phyloP scores from a whole-genome alignment of 2,888 invertebrate genomes.

The Yponomeuta malinellus region DNA sequence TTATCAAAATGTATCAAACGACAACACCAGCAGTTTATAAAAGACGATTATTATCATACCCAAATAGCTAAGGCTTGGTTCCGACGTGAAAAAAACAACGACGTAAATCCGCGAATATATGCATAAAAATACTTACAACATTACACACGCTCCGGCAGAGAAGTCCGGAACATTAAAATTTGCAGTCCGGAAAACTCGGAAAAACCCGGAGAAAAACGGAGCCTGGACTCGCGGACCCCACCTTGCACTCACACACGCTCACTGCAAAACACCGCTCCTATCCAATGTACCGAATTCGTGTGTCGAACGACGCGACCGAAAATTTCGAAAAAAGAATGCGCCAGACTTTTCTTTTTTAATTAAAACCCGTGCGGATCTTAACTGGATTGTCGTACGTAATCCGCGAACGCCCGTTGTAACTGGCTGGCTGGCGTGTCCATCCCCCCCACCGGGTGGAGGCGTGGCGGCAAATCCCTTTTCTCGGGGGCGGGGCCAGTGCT shows the following conservation, averaged over 20 bases:
- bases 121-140: slow-evolving; percentile 20
- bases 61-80: too few relatives aligned
- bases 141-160: slow-evolving; percentile 17
- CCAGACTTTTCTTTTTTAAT: slow-evolving; percentile 5
- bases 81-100: too few relatives aligned
- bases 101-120: neutral
- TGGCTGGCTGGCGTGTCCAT: slow-evolving; percentile 49
- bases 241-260: slow-evolving; percentile 22
- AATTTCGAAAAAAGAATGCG: slow-evolving; percentile 13
- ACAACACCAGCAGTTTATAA: too few relatives aligned
- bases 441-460: slow-evolving; percentile 44
- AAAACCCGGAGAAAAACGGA: slow-evolving; percentile 17
- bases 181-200: slow-evolving; percentile 24
- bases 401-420: slow-evolving; percentile 56
- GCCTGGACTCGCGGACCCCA: slow-evolving; percentile 15
- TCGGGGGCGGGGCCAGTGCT: slow-evolving; percentile 8
- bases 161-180: slow-evolving; percentile 20
- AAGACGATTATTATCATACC: too few relatives aligned
- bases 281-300: neutral
- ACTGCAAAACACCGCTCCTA: neutral
- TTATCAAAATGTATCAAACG: too few relatives aligned
- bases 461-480: slow-evolving; percentile 39
- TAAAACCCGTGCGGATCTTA: slow-evolving; percentile 24
- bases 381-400: slow-evolving; percentile 49
- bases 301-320: slow-evolving; percentile 8